Conservation (phyloP, 2,797 vertebrate species). For the Thripadectes ignobilis region DNA sequence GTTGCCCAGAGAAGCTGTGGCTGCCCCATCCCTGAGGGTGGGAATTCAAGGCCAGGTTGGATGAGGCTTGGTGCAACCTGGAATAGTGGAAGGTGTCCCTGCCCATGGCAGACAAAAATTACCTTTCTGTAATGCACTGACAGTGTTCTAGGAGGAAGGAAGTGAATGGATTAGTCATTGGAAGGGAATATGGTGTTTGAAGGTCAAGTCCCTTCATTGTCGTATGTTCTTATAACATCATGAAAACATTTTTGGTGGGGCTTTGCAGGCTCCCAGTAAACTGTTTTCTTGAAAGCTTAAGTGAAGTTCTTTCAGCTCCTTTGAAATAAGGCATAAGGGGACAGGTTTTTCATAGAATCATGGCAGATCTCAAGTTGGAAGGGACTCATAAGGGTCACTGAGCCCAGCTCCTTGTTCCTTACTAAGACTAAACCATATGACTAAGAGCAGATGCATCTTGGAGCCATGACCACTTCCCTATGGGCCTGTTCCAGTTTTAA, state of each 20-base stretch:
- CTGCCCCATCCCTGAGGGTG: neutral
- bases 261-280: neutral
- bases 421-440: neutral
- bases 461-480: neutral
- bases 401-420: neutral
- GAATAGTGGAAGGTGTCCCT: neutral
- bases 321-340: neutral
- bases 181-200: neutral
- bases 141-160: neutral
- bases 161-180: neutral
- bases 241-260: neutral
- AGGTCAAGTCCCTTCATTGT: neutral
- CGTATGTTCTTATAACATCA: fast-evolving
- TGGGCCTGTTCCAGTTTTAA: neutral
- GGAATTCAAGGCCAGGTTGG: neutral
- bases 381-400: neutral
- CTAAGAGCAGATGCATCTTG: neutral
- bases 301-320: neutral
- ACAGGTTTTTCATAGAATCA: neutral
- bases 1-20: neutral
- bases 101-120: neutral
- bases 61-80: fast-evolving
- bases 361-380: neutral
- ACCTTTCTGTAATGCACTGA: neutral
- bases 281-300: neutral